Base-by-base conservation (phyloP, 64 coral and sea anemone genomes). In the Platygyra sinensis region DNA sequence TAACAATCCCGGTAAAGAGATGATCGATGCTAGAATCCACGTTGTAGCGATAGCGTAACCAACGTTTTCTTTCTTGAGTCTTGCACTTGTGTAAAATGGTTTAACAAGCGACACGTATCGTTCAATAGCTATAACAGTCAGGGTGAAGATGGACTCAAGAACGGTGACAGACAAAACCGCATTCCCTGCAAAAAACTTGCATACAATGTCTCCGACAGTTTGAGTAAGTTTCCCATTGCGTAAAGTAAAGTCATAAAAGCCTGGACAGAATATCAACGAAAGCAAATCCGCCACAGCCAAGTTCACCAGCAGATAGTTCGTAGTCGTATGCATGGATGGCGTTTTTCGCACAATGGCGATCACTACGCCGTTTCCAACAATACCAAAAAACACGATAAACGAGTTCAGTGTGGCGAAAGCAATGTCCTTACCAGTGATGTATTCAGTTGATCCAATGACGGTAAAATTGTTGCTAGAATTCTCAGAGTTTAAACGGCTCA, bases 251-350 rank as follows among this genome's bases (percentile, higher is more conserved):
- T 57, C 51, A 46, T 79, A 79, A 57, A 79, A 79, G 9, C 76
- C 76, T 3, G 76, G 76, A 57, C 76, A 79, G 50, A 76, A 80
- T 28, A 89, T 4, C 33, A 89, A 17, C 9, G 73, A 79, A 18
- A 89, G 32, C 25, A 89, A 52, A 51, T 89, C 87, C 6, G 73
- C 75, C 30, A 89, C 32, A 42, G 87, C 87, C 25, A 89, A 75
- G 87, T 89, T 89, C 24, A 59, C 19, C 59, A 89, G 87, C 20
- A 89, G 36, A 65, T 63, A 78, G 55, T 89, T 89, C 0, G 87
- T 89, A 30, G 87, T 89, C 5, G 87, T 89, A 20, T 78, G 72
- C 87, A 89, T 89, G 5, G 87, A 74, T 77, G 50, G 72, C 28
- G 60, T 89, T 50, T 74, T 71, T 2, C 87, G 16, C 87, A 89